Base-by-base conservation (phyloP, 2,113 vertebrate species). In the Seriola quinqueradiata region DNA sequence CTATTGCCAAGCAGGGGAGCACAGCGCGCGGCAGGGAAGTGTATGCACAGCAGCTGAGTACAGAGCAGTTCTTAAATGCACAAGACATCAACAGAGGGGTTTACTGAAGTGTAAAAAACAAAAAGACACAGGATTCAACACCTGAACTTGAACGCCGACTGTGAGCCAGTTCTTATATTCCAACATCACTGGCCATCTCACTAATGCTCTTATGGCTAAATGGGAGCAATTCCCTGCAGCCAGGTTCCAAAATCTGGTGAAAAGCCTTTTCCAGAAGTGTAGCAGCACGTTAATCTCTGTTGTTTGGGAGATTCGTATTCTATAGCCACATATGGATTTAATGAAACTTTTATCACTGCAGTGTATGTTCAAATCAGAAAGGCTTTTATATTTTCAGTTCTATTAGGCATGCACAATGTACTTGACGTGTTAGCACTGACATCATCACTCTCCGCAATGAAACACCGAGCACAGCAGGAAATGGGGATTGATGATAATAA, bases 1-100 rank as follows among this genome's bases (percentile, higher is more conserved):
- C 1, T 44, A 58, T 38, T 8, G 70, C 59, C 61, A 25, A 46
- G 44, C 66, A 84, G 54, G 59, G 71, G 58, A 7, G 13, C 63
- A 40, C 64, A 60, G 64, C 70, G 36, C 65, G 36, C 19, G 12
- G 28, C 70, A 55, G 40, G 69, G 55, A 54, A 25, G 36, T 19
- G 23, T 38, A 11, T 16, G 8, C 70, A 52, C 36, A 40, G 8
- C 25, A 44, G 19, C 38, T 28, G 5, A 36, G 54, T 70, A 70
- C 8, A 40, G 32, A 55, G 42, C 44, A 52, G 5, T 23, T 52
- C 9, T 58, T 32, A 54, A 28, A 55, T 21, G 40, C 9, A 52
- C 2, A 28, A 42, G 5, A 59, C 63, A 23, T 69, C 48, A 34
- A 10, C 3, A 1, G 5, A 52, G 5, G 69, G 3, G 13, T 23